Percentiles rank a stretch among this genome's conserved stretches.
These are phyloP conservation scores for Phenganax marumi DNA, from an alignment of 92 coral and sea anemone genomes.

Conservation along the genomic window DNA sequence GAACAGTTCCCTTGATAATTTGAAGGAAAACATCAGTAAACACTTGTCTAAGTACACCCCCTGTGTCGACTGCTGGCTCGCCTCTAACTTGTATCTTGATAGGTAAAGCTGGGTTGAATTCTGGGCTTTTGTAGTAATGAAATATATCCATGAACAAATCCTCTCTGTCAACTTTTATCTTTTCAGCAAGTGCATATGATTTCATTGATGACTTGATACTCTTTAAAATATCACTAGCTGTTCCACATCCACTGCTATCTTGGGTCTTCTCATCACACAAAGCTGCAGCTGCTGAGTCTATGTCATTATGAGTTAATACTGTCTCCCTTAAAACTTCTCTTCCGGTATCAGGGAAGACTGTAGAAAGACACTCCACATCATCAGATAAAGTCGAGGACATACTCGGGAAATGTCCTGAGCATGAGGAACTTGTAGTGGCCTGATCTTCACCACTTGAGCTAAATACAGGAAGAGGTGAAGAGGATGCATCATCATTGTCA, in stretches of 20 bases:
- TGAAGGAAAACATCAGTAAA: slow-evolving; percentile 47
- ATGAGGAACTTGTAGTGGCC: slow-evolving; percentile 5
- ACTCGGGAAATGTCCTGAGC: no score
- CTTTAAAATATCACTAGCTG: slow-evolving; percentile 47
- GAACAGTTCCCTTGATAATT: slow-evolving; percentile 31
- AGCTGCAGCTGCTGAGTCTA: slow-evolving; percentile 6
- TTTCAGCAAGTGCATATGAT: slow-evolving; percentile 28
- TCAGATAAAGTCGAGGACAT: not conserved
- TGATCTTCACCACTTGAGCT: no score
- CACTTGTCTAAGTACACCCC: slow-evolving; percentile 60
- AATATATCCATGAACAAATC: slow-evolving; percentile 51
- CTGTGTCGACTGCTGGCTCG: slow-evolving; percentile 57
- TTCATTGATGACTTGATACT: slow-evolving; percentile 43
- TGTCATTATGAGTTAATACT: not conserved
- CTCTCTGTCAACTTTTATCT: slow-evolving; percentile 53
- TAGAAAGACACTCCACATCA: not conserved
- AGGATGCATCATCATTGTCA: not conserved
- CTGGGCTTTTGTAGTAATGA: slow-evolving; percentile 58
- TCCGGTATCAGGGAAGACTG: not conserved
- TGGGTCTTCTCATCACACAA: not conserved
- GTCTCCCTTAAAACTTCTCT: not conserved
- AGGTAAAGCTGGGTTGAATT: slow-evolving; percentile 53
- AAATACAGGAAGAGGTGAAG: not conserved
- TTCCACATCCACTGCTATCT: not conserved
- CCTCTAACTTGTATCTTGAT: slow-evolving; percentile 50